Evolutionary conservation across 2,888 invertebrate genomes (phyloP).

Genomic region (Aspidiotus rigidus): DNA sequence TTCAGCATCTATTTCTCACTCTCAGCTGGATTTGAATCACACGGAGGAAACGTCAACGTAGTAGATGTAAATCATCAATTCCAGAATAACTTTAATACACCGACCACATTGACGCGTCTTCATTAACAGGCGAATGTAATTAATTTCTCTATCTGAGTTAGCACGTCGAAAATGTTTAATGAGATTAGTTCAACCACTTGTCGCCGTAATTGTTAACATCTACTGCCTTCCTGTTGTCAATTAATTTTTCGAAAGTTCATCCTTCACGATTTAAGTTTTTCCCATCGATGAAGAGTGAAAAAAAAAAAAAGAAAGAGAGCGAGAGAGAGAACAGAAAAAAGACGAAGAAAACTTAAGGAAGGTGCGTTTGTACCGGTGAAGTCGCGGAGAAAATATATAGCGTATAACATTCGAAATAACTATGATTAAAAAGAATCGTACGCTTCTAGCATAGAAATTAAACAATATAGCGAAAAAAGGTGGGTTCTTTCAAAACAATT

Average conservation of each 20-base stretch:
- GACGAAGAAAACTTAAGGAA: background rate
- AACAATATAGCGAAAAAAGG: constrained; percentile 21
- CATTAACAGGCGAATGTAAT: no score
- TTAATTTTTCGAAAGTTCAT: background rate
- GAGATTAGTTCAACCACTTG: background rate
- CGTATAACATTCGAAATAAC: constrained; percentile 13
- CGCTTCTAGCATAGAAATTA: constrained; percentile 28
- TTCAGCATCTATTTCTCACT: no score
- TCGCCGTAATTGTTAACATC: background rate
- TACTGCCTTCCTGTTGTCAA: background rate
- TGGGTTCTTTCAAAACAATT: constrained; percentile 27
- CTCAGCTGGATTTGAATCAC: no score
- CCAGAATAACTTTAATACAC: no score
- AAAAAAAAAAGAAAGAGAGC: background rate
- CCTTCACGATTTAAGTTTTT: background rate
- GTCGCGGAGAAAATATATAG: background rate
- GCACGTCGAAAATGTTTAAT: background rate
- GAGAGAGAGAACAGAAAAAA: background rate
- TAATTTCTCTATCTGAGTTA: no score
- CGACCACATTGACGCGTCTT: no score
- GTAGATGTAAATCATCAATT: no score
- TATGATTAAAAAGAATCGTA: constrained; percentile 30
- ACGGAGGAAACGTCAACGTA: no score
- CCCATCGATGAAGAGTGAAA: background rate
- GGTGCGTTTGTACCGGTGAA: no score